A percentile compares a stretch with the other conserved stretches of the same genome.
Evolutionary conservation across 2,113 vertebrate species (phyloP).

Genomic region (Macroglossus sobrinus): DNA sequence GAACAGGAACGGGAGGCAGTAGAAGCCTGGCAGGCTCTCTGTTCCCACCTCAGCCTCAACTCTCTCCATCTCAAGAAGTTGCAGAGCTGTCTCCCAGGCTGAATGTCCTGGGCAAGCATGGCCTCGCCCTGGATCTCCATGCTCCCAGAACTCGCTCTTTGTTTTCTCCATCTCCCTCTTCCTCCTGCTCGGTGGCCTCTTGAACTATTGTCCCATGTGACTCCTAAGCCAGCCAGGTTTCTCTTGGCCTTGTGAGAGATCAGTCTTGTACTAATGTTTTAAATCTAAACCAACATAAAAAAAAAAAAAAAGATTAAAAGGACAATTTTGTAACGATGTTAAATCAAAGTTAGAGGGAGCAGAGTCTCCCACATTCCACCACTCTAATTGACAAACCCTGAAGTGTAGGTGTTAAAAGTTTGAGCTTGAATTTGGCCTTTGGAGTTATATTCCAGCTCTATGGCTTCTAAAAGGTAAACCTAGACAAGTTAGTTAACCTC

Average conservation of each 20-base stretch:
- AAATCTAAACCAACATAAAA: background rate
- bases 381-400: background rate
- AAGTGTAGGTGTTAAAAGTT: background rate
- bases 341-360: background rate
- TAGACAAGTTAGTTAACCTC: background rate
- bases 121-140: background rate
- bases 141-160: background rate
- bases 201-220: background rate
- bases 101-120: background rate
- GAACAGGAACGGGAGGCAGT: background rate
- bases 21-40: fast-evolving
- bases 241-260: background rate
- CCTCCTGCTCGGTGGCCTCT: background rate
- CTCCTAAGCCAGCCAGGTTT: background rate
- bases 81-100: background rate
- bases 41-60: background rate
- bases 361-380: background rate
- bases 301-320: background rate
- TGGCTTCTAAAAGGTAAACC: background rate
- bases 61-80: background rate
- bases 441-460: background rate
- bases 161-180: background rate
- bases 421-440: background rate
- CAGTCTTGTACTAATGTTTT: background rate
- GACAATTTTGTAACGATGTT: background rate